phyloP scores from a whole-genome alignment of 2,113 vertebrate genomes.

The Gasterosteus nipponicus region DNA sequence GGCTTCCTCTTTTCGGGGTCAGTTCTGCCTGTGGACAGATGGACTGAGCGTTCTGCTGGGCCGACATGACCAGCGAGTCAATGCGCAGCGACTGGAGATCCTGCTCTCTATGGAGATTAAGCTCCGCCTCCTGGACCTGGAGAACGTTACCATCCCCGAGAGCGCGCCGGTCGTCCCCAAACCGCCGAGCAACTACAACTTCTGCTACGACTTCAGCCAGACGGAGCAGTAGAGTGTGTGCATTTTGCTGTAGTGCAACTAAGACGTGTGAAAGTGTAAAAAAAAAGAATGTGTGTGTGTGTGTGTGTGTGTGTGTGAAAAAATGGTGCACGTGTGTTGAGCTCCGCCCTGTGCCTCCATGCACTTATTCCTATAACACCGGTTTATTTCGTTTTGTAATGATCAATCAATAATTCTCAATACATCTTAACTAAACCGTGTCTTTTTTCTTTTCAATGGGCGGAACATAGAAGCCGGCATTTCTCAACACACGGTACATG shows the following conservation, averaged over 20 bases:
- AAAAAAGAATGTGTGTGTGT: too few relatives aligned
- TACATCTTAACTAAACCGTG: slow-evolving; percentile 15
- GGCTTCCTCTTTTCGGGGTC: not conserved
- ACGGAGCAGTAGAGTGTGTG: slow-evolving; percentile 81
- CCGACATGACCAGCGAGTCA: slow-evolving; percentile 91
- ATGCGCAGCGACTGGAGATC: slow-evolving; percentile 93
- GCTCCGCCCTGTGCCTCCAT: slow-evolving; percentile 31
- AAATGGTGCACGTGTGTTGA: not conserved
- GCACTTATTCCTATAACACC: slow-evolving; percentile 28
- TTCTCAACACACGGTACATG: slow-evolving; percentile 8
- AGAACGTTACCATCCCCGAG: slow-evolving; percentile 94
- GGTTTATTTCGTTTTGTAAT: slow-evolving; percentile 19
- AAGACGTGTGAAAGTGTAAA: slow-evolving; percentile 30
- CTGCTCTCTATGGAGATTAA: slow-evolving; percentile 98
- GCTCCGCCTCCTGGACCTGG: slow-evolving; percentile 93
- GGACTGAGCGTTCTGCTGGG: slow-evolving; percentile 92
- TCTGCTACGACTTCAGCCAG: slow-evolving; percentile 94
- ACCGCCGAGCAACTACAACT: slow-evolving; percentile 94
- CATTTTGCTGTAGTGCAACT: not conserved
- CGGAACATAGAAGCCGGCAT: slow-evolving; percentile 5
- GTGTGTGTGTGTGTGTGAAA: slow-evolving; percentile 6
- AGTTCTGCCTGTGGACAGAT: slow-evolving; percentile 97
- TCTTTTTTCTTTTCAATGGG: slow-evolving; percentile 10
- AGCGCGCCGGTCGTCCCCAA: slow-evolving; percentile 91
- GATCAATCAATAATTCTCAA: slow-evolving; percentile 43